Evolutionary conservation across 2,113 vertebrate genomes (phyloP).

Genomic region (Colius striatus): DNA sequence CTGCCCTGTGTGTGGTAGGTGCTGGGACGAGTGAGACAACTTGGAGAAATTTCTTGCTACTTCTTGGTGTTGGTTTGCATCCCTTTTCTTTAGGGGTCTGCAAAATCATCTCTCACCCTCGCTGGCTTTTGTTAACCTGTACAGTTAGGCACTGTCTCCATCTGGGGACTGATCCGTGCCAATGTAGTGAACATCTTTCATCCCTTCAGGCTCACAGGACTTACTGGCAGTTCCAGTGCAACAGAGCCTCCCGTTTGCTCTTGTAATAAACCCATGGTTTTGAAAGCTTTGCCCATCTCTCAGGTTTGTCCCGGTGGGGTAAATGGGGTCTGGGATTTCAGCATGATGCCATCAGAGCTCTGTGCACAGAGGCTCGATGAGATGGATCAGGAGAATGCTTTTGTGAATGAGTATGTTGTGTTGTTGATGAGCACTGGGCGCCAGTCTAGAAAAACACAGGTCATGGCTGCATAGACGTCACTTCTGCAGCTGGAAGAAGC

Average conservation of each 20-base stretch:
- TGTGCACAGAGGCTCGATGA: rapidly evolving
- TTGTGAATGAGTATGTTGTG: background rate
- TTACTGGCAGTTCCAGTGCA: no score
- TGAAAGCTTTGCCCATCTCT: background rate
- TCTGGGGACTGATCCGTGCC: background rate
- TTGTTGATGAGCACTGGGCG: background rate
- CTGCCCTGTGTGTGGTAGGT: background rate
- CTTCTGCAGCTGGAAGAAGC: background rate
- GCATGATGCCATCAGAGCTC: background rate
- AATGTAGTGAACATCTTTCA: background rate
- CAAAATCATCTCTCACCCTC: background rate
- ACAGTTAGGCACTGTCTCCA: background rate
- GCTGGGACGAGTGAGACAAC: background rate
- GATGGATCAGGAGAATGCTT: background rate
- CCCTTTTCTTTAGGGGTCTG: background rate
- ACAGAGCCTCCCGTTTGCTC: background rate
- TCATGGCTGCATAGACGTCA: background rate
- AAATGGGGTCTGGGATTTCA: background rate
- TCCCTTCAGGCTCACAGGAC: background rate
- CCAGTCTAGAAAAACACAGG: no score
- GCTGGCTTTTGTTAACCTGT: background rate
- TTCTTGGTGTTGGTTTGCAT: background rate
- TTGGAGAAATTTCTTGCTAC: background rate
- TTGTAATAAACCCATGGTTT: background rate
- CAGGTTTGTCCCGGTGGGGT: background rate